These are phyloP conservation scores for Lepidurus apus DNA, from an alignment of 1,140 invertebrate species.

Conservation along the genomic window DNA sequence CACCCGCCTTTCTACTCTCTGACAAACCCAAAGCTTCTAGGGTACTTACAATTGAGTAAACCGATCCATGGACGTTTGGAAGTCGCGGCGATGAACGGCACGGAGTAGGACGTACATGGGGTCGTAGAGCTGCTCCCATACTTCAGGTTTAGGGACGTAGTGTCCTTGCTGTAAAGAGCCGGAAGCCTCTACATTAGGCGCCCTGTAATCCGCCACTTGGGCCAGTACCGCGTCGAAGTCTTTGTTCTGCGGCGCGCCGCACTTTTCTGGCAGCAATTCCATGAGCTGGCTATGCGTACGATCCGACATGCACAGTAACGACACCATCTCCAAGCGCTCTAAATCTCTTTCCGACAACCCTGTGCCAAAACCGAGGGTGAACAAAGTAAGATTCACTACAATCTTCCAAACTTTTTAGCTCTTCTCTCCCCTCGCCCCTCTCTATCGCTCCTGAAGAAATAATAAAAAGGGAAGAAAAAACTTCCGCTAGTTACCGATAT, in stretches of 20 bases:
- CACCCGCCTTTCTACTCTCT: background rate
- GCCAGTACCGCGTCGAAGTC: slow-evolving; percentile 82
- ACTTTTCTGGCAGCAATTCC: slow-evolving; percentile 91
- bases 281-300: slow-evolving; percentile 92
- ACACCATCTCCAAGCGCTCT: slow-evolving; percentile 85
- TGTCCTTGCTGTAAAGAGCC: slow-evolving; percentile 88
- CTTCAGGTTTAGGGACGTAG: slow-evolving; percentile 78
- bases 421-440: no score
- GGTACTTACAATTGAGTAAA: slow-evolving; percentile 65
- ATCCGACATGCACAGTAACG: slow-evolving; percentile 83
- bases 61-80: slow-evolving; percentile 88
- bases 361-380: slow-evolving; percentile 39
- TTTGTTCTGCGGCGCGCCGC: slow-evolving; percentile 78
- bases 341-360: slow-evolving; percentile 64
- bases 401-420: no score
- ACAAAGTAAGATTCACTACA: background rate
- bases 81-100: slow-evolving; percentile 85
- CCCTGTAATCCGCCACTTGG: slow-evolving; percentile 69
- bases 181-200: slow-evolving; percentile 68
- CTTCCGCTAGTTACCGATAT: slow-evolving; percentile 59
- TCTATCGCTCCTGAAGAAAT: background rate
- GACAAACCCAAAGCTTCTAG: background rate
- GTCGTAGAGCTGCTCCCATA: slow-evolving; percentile 91
- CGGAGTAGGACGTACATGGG: slow-evolving; percentile 85
- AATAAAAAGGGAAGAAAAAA: background rate